Base-by-base conservation (phyloP, 2,113 vertebrate genomes). In the Chroicocephalus ridibundus region DNA sequence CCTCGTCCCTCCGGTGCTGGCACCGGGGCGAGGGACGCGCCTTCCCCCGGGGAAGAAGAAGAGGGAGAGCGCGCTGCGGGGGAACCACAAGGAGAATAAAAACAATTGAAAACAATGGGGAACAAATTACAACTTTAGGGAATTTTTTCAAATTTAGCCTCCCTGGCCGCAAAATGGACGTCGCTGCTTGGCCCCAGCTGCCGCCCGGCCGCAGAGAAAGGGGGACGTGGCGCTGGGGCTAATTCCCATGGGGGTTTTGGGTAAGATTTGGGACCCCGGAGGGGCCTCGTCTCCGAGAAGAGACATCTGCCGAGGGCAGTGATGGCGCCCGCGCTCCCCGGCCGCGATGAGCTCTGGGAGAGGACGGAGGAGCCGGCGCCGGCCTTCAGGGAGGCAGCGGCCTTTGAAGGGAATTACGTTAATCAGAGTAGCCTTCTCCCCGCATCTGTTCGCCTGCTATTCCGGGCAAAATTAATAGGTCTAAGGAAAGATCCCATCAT, bases 381-480 rank as follows among this genome's bases (percentile, higher is more conserved):
- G 95, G 97, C 98, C 98, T 93, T 97, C 29, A 70, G 98, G 98
- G 97, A 98, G 93, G 96, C 74, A 81, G 72, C 62, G 81, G 97
- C 87, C 98, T 98, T 90, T 89, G 97, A 93, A 93, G 95, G 81
- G 98, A 97, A 96, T 93, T 79, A 90, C 97, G 98, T 64, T 96
- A 96, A 98, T 96, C 97, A 96, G 97, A 97, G 96, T 82, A 91
- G 97, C 97, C 98, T 96, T 97, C 97, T 97, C 96, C 97, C 97
- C 34, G 90, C 98, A 97, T 98, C 98, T 98, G 98, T 84, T 98
- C 91, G 55, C 97, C 98, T 98, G 98, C 95, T 98, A 96, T 97
- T 97, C 97, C 31, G 88, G 97, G 97, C 97, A 98, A 97, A 98
- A 98, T 98, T 98, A 98, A 98, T 96, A 91, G 97, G 97, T 91